Evolutionary conservation across 2,888 invertebrate genomes (phyloP).

Genomic region (Nomada ruficornis): DNA sequence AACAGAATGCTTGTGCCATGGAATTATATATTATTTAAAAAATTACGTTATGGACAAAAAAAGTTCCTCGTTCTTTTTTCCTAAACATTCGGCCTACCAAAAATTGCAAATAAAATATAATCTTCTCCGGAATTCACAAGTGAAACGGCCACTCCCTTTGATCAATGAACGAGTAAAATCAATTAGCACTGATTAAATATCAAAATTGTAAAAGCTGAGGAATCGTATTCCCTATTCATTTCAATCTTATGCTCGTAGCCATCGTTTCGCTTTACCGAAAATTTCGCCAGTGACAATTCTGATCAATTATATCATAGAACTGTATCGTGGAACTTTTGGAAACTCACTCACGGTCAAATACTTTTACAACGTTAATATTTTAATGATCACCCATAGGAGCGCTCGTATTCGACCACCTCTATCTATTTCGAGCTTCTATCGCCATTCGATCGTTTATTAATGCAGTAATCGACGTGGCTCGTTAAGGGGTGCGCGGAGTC

Average conservation of each 20-base stretch:
- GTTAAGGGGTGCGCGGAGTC: constrained; percentile 36
- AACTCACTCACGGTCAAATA: constrained; percentile 49
- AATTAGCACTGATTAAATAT: constrained; percentile 2
- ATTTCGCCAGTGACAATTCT: constrained; percentile 12
- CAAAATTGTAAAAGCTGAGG: constrained; percentile 3
- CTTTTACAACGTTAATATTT: constrained; percentile 37
- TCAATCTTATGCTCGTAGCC: constrained; percentile 35
- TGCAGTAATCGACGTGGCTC: constrained; percentile 19
- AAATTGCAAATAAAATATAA: no score
- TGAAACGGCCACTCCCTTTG: background rate
- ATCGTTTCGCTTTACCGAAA: constrained; percentile 31
- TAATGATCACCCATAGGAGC: constrained; percentile 17
- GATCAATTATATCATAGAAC: constrained; percentile 43
- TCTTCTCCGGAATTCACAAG: background rate
- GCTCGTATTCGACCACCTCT: constrained; percentile 30
- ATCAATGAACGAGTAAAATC: constrained; percentile 8
- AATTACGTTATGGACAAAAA: no score
- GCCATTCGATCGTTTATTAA: constrained; percentile 61
- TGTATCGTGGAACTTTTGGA: constrained; percentile 51
- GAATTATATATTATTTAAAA: no score
- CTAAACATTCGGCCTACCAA: no score
- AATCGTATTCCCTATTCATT: background rate
- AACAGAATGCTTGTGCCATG: background rate
- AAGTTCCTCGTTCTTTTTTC: no score
- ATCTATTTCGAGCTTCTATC: constrained; percentile 50